Evolutionary conservation across 1,140 invertebrate genomes (phyloP).

Genomic region (Stegodyphus mimosarum): DNA sequence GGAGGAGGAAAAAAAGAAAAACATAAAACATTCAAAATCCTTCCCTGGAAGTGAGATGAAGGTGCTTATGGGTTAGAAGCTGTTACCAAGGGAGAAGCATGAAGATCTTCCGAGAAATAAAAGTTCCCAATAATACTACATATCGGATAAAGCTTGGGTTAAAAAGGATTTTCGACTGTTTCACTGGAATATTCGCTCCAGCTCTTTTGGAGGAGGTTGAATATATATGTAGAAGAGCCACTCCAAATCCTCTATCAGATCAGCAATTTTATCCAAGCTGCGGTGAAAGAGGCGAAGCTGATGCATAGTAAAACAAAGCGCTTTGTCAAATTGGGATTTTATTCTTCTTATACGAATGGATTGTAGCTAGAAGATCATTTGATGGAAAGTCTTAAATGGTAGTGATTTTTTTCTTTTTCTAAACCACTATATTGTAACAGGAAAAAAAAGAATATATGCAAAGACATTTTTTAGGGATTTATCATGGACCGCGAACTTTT

Average conservation of each 20-base stretch:
- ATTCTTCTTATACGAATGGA: neutral
- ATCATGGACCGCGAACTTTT: slow-evolving; percentile 36
- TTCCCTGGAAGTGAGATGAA: slow-evolving; percentile 12
- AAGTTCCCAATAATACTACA: slow-evolving; percentile 5
- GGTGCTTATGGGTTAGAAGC: neutral
- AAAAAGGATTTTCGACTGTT: slow-evolving; percentile 40
- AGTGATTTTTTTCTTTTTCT: neutral
- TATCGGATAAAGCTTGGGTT: slow-evolving; percentile 21
- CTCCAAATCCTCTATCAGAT: slow-evolving; percentile 4
- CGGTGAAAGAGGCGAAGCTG: no score
- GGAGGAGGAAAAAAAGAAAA: slow-evolving; percentile 22
- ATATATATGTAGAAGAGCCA: neutral
- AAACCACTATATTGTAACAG: neutral
- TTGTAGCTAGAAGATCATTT: slow-evolving; percentile 15
- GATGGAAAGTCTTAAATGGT: slow-evolving; percentile 16
- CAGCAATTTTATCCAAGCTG: neutral
- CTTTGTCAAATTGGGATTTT: slow-evolving; percentile 15
- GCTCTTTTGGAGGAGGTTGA: neutral
- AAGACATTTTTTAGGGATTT: slow-evolving; percentile 18
- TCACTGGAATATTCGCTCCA: slow-evolving; percentile 5
- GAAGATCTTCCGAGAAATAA: slow-evolving; percentile 20
- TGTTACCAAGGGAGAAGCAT: neutral
- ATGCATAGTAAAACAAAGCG: neutral
- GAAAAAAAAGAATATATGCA: neutral
- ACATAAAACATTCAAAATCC: slow-evolving; percentile 15